A percentile compares a stretch with the other conserved stretches of the same genome.
Conservation (phyloP, 1,140 invertebrate genomes). For the Brachionus paranguensis region DNA sequence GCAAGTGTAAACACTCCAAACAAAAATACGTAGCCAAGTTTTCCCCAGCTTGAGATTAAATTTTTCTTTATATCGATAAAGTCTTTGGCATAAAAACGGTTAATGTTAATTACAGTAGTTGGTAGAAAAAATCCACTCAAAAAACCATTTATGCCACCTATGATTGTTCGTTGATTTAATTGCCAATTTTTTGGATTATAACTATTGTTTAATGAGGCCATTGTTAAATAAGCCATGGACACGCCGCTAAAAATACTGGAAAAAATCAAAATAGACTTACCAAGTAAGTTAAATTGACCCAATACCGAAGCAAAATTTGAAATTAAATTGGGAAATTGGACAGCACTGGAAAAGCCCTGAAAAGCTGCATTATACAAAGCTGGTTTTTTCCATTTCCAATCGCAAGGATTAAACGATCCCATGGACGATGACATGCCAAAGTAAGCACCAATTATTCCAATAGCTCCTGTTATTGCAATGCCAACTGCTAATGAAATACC, state of each 20-base stretch:
- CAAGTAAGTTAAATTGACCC: background rate
- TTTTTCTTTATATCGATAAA: background rate
- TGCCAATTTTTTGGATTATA: conserved; percentile 11
- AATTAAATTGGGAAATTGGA: background rate
- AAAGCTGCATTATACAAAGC: background rate
- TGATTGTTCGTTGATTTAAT: background rate
- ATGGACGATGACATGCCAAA: background rate
- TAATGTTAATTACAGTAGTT: background rate
- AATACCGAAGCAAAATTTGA: background rate
- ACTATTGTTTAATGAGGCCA: background rate
- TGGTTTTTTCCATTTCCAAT: conserved; percentile 14
- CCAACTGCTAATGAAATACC: background rate
- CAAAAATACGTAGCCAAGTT: background rate
- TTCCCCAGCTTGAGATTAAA: background rate
- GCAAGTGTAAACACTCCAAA: background rate
- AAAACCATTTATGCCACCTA: background rate
- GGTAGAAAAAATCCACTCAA: background rate
- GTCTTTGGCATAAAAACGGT: background rate
- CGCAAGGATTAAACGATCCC: background rate
- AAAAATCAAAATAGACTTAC: background rate
- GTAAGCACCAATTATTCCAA: background rate
- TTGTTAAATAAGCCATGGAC: background rate
- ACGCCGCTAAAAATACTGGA: background rate
- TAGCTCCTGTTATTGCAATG: background rate
- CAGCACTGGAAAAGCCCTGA: background rate